Conservation (phyloP, 1,140 invertebrate species). For the Pseudomyrmex pallidus region DNA sequence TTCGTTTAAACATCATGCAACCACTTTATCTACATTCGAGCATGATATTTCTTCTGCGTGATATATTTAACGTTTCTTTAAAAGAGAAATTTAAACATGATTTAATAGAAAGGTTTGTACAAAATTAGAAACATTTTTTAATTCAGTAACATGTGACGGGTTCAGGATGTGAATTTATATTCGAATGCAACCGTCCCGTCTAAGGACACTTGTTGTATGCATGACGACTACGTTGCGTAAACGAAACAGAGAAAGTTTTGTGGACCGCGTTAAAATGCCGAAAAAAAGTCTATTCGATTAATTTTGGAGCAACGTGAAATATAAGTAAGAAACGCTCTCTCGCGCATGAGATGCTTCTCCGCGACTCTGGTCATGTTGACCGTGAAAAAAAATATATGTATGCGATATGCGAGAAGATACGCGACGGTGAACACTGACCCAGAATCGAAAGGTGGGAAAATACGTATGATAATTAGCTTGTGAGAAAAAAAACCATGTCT, state of each 20-base stretch:
- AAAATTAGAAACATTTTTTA: not conserved
- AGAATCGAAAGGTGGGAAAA: constrained; percentile 47
- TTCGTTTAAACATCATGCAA: constrained; percentile 4
- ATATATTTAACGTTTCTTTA: not conserved
- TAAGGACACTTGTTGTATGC: not conserved
- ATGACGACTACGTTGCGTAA: constrained; percentile 26
- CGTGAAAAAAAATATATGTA: constrained; percentile 43
- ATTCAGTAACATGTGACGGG: not conserved
- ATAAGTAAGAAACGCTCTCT: constrained; percentile 15
- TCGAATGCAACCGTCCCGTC: constrained; percentile 6
- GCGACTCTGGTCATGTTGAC: constrained; percentile 25
- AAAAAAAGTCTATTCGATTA: constrained; percentile 22
- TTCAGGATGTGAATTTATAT: constrained; percentile 34
- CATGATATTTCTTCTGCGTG: not conserved
- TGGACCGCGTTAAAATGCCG: not conserved
- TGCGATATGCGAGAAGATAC: constrained; percentile 34
- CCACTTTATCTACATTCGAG: not conserved
- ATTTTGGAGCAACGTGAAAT: constrained; percentile 34
- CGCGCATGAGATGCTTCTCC: constrained; percentile 1
- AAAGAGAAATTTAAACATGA: not conserved
- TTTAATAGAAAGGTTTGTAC: not conserved
- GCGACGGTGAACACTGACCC: constrained; percentile 59
- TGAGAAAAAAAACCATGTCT: not conserved
- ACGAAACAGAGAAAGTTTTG: constrained; percentile 38
- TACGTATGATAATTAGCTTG: constrained; percentile 13